Evolutionary conservation across 2,797 vertebrate species (phyloP), one percentile per base, ranked within the genome.

Genomic region (Urocyon cinereoargenteus): DNA sequence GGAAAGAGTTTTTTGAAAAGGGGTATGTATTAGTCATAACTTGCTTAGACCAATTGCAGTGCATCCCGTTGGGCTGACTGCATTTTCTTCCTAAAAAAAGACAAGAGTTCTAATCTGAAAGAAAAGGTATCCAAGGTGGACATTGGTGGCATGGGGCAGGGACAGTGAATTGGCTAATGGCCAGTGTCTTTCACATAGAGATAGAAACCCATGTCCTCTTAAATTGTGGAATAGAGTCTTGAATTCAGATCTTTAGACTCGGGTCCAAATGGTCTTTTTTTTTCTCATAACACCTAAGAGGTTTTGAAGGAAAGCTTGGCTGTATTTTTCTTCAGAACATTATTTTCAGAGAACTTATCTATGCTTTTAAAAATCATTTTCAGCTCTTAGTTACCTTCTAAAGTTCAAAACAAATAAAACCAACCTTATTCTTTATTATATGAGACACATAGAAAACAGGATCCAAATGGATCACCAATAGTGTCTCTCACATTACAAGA

Each of bases 361-460:
- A 24, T 49, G n/a, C 16, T 86, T 96, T 57, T 40, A 92, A 87
- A n/a, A 72, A 6, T 72, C 7, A 87, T 34, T 94, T 68, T 90
- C 19, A 91, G 57, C 26, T 86, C 10, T 70, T 77, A 61, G 21
- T 85, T 97, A 87, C 89, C 10, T 81, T 91, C 4, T 34, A 55
- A 81, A 87, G 6, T 64, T 55, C 77, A 96, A 84, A 87, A 82
- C 26, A 96, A 94, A 79, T 72, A 78, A 95, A 89, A 22, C 7
- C 19, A 77, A 26, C 0, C 4, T 10, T 90, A 53, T 53, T 95
- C 3, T 93, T 81, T 79, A 75, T 57, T 87, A 81, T 84, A 28
- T 75, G 14, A 81, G 5, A 55, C 12, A 34, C 10, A 26, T 36
- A 55, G 51, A 95, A 28, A 92, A 66, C 4, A n/a, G 6, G 5